Evolutionary conservation across 1,140 invertebrate genomes (phyloP), one percentile per base, ranked within the genome.

Genomic region (Tetramorium alpestre): DNA sequence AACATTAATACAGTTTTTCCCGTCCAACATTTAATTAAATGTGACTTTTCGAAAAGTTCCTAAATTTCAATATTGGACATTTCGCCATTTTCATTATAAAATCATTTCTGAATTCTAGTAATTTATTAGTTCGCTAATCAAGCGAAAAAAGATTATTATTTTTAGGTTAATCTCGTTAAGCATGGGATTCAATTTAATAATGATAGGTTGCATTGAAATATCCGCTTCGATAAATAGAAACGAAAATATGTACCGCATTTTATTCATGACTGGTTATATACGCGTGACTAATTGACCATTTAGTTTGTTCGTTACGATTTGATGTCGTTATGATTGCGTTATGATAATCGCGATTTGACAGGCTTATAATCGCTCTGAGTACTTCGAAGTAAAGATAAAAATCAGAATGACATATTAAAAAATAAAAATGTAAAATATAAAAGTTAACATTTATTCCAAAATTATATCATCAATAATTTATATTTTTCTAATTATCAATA

Each of bases 281-380:
- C 44, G 25, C 28, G 44, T 38, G 44, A 65, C 56, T 62, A 77
- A 77, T 78, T 78, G 44, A 10, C 28, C 60, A 78, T 78, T 62
- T 78, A 78, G 18, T 78, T 65, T 65, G 3, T 65, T 65, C 25
- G 44, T 28, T 38, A 65, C 18, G 25, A 51, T 38, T 78, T 78
- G 22, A 49, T 28, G 44, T 65, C 41, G 51, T 22, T 22, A 22
- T 22, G 22, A 22, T 51, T 6, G 41, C 44, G 11, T 64, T 33
- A 65, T 65, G 64, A 64, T 47, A 47, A 78, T 49, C 41, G 18
- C 18, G 25, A 44, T 78, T 78, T 78, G 41, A 49, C 58, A 47
- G 18, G 11, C 8, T 56, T 28, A 33, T 33, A 44, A 77, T 78
- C 10, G 28, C 25, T n/a, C 22, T 8, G 25, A 33, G 25, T 10